Evolutionary conservation across 2,113 vertebrate species (phyloP), one percentile per base, ranked within the genome.

Genomic region (Cervus canadensis): DNA sequence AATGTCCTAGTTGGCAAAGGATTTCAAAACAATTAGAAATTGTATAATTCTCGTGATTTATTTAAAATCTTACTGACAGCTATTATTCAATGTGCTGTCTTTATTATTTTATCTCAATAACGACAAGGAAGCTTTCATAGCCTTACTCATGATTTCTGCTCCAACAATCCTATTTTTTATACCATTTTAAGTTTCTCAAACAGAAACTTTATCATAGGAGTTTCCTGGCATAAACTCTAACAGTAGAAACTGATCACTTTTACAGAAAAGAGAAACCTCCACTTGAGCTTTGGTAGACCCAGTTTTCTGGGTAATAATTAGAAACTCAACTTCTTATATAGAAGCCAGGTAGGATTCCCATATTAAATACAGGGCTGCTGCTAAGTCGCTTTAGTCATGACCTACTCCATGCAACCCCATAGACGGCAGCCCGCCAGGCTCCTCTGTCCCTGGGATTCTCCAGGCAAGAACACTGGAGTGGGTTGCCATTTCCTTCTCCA

Each of bases 51-150:
- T 81, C 11, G 5, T 45, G 54, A 57, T 71, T 56, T 88, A 94
- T 59, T 92, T 90, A 76, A 89, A 94, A 57, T 90, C 11, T 87
- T 57, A 79, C 36, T 62, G 81, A 83, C 17, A 94, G 45, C 45
- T 67, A 40, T 64, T 95, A 82, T 60, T 93, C 60, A 95, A 94
- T 60, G 11, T 52, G 7, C 87, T 92, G 21, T 60, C 54, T 93
- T 93, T 89, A 74, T 74, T 92, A 19, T 91, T 91, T 97, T 96
- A 96, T 84, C 62, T 95, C 87, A 96, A 30, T 54, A 94, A 96
- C 74, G 79, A 89, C 4, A 86, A 86, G 74, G 48, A 87, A 16
- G 23, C 15, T 82, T 91, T 87, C 45, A 45, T 59, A 83, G 23
- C 50, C 9, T 85, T 79, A n/a, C 28, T 93, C 23, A 14, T 30